A percentile compares a stretch with the other conserved stretches of the same genome.
Conservation (phyloP, 2,113 vertebrate genomes). For the Thomomys bottae region DNA sequence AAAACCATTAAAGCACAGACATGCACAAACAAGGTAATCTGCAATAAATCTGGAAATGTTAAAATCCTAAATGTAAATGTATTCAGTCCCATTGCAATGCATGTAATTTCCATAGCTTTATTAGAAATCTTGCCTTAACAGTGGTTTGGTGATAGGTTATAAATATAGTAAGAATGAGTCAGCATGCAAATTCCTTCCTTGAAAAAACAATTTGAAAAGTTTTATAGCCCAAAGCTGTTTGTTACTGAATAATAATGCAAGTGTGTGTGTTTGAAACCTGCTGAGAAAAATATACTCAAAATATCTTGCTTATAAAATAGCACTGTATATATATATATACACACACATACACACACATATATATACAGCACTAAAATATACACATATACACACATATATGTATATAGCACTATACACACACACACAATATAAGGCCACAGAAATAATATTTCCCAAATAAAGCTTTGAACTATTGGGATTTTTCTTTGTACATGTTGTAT, state of each 20-base stretch:
- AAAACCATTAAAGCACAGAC: constrained; percentile 88
- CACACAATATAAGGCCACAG: constrained; percentile 61
- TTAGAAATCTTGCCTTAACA: constrained; percentile 86
- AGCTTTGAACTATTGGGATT: constrained; percentile 54
- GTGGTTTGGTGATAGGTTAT: constrained; percentile 85
- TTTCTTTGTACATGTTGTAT: constrained; percentile 51
- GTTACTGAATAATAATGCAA: constrained; percentile 87
- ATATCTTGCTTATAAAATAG: constrained; percentile 78
- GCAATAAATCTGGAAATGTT: constrained; percentile 89
- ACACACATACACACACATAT: neutral
- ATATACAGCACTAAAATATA: neutral
- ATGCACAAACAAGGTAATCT: constrained; percentile 91
- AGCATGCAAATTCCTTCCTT: constrained; percentile 88
- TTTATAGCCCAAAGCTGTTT: constrained; percentile 89
- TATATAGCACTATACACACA: too few species aligned
- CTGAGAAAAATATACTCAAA: constrained; percentile 85
- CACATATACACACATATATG: neutral
- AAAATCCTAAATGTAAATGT: constrained; percentile 89
- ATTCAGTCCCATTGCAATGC: constrained; percentile 87
- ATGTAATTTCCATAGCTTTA: constrained; percentile 89
- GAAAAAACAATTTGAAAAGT: constrained; percentile 85
- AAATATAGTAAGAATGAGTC: constrained; percentile 89
- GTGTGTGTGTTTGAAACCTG: constrained; percentile 86
- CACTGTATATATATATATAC: neutral
- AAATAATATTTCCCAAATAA: constrained; percentile 63